Conservation (phyloP, 1,140 invertebrate species). For the Drosophila chauvacae region DNA sequence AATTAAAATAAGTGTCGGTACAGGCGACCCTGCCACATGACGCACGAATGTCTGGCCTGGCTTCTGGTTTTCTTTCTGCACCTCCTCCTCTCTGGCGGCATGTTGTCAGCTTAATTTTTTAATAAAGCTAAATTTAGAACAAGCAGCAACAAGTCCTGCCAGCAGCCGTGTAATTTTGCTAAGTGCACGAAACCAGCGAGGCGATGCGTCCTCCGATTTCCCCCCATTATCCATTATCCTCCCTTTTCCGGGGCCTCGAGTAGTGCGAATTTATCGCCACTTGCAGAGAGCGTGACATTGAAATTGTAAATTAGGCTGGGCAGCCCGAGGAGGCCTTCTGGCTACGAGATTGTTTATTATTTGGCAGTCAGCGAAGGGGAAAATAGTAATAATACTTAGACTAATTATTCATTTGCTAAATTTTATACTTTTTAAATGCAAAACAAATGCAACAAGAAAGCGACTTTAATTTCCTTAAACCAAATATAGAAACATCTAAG, state of each 20-base stretch:
- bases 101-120: slow-evolving; percentile 82
- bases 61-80: slow-evolving; percentile 30
- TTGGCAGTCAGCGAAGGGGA: background rate
- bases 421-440: background rate
- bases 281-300: slow-evolving; percentile 82
- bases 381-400: background rate
- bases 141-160: slow-evolving; percentile 70
- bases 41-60: slow-evolving; percentile 55
- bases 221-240: slow-evolving; percentile 13
- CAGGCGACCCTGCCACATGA: slow-evolving; percentile 67
- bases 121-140: slow-evolving; percentile 81
- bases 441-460: background rate
- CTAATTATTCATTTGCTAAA: background rate
- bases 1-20: slow-evolving; percentile 80
- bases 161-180: slow-evolving; percentile 71
- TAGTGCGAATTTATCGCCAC: slow-evolving; percentile 83
- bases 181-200: slow-evolving; percentile 64
- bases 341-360: background rate
- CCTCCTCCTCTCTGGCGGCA: slow-evolving; percentile 25
- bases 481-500: background rate
- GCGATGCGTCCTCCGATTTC: slow-evolving; percentile 18
- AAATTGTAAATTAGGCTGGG: slow-evolving; percentile 80
- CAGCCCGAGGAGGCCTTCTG: slow-evolving; percentile 19
- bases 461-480: background rate
- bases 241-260: slow-evolving; percentile 16